Evolutionary conservation across 2,797 vertebrate species (phyloP).

Genomic region (Balearica regulorum): DNA sequence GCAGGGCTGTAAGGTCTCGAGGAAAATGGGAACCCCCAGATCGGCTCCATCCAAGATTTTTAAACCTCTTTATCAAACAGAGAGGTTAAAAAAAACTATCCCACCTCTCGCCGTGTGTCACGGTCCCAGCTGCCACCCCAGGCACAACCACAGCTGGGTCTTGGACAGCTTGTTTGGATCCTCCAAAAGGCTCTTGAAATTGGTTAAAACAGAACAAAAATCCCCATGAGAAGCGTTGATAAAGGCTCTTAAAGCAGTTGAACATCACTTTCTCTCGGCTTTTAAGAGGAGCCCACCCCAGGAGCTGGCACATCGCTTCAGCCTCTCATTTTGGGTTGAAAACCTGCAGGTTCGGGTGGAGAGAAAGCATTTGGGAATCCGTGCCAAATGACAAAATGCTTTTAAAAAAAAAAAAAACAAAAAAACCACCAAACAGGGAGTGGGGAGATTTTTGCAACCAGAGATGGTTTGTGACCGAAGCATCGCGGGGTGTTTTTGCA

Average conservation of each 20-base stretch:
- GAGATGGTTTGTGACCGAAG: not conserved
- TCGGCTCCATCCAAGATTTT: not conserved
- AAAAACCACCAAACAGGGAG: not conserved
- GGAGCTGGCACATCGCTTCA: accelerated
- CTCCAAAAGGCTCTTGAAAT: not conserved
- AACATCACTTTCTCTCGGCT: not conserved
- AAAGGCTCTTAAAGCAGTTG: not conserved
- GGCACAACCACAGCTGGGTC: accelerated
- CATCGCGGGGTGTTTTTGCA: accelerated
- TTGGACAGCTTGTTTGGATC: not conserved
- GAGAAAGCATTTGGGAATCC: not conserved
- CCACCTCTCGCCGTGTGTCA: accelerated
- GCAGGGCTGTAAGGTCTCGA: accelerated
- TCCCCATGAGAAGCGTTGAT: accelerated
- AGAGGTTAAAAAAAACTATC: not conserved
- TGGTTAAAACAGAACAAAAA: not conserved
- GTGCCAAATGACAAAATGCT: conserved; percentile 37
- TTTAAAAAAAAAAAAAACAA: not conserved
- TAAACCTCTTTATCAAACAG: not conserved
- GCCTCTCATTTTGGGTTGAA: not conserved
- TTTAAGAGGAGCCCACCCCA: not conserved
- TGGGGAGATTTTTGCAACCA: not conserved
- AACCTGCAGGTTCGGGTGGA: not conserved
- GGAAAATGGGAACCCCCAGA: not conserved
- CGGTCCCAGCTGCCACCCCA: not conserved